Evolutionary conservation across 2,888 invertebrate species (phyloP).

Genomic region (Camponotus fellah): DNA sequence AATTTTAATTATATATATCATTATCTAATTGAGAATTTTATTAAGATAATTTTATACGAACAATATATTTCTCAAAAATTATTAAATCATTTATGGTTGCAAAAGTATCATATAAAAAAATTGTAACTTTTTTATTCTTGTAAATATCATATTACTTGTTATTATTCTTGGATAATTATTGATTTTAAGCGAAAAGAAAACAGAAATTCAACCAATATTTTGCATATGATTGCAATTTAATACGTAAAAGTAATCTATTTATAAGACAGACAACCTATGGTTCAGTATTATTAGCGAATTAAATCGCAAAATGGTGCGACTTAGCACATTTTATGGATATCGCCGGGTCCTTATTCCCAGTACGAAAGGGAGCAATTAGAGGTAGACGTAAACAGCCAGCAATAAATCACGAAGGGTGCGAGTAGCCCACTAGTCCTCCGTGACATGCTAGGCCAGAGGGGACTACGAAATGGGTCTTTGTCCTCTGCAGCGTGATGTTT

Average conservation of each 20-base stretch:
- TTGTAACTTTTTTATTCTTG: neutral
- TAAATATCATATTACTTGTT: neutral
- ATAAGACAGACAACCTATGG: slow-evolving; percentile 9
- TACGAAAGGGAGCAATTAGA: slow-evolving; percentile 30
- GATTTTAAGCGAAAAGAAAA: neutral
- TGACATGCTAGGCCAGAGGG: slow-evolving; percentile 42
- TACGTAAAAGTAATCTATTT: neutral
- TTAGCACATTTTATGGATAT: slow-evolving; percentile 32
- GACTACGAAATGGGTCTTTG: slow-evolving; percentile 53
- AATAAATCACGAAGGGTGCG: slow-evolving; percentile 44
- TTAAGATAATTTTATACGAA: slow-evolving; percentile 9
- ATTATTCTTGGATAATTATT: neutral
- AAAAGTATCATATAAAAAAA: neutral
- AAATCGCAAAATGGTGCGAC: slow-evolving; percentile 17
- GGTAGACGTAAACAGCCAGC: slow-evolving; percentile 40
- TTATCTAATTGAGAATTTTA: neutral
- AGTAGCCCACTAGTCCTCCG: slow-evolving; percentile 22
- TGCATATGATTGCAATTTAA: slow-evolving; percentile 26
- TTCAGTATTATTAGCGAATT: slow-evolving; percentile 8
- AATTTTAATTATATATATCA: neutral
- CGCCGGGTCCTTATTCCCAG: neutral
- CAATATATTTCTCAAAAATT: neutral
- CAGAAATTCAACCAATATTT: neutral
- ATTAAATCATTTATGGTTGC: neutral
- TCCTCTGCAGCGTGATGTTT: slow-evolving; percentile 37